Conservation (phyloP, 2,888 invertebrate genomes). For the Drosophila meridiana region DNA sequence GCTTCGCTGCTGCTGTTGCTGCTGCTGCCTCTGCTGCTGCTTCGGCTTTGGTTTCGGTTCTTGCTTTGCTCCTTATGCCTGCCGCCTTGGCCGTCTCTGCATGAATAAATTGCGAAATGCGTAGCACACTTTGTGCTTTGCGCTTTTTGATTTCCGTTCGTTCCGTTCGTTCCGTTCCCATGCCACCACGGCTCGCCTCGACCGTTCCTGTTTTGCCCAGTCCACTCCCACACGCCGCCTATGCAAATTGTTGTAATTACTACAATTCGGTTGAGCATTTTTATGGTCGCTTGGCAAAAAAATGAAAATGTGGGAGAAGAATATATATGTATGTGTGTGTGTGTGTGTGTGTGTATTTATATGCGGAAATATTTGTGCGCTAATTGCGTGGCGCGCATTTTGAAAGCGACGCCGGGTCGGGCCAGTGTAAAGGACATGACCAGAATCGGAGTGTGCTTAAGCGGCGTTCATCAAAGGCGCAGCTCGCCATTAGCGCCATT, state of each 20-base stretch:
- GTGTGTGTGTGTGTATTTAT: conserved; percentile 5
- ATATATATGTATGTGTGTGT: neutral
- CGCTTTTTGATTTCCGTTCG: conserved; percentile 78
- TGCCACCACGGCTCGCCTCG: neutral
- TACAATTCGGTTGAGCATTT: conserved; percentile 81
- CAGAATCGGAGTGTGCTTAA: conserved; percentile 63
- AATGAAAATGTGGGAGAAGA: conserved; percentile 27
- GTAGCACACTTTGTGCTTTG: conserved; percentile 77
- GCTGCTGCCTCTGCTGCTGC: neutral
- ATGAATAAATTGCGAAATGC: conserved; percentile 79
- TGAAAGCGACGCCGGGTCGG: conserved; percentile 22
- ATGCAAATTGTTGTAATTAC: conserved; percentile 81
- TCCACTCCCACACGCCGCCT: conserved; percentile 42
- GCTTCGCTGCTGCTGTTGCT: conserved; percentile 13
- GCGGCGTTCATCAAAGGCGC: conserved; percentile 71
- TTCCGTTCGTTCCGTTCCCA: neutral
- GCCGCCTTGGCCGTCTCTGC: conserved; percentile 38
- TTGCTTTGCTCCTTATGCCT: conserved; percentile 3
- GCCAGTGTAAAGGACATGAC: conserved; percentile 14
- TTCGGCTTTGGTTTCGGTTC: neutral
- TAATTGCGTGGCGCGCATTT: conserved; percentile 72
- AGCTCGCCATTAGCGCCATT: conserved; percentile 78
- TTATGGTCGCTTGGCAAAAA: conserved; percentile 68
- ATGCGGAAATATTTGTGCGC: conserved; percentile 79
- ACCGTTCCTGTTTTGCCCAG: neutral